These are phyloP conservation scores for Bradynema listronoti DNA, from an alignment of 1,140 invertebrate genomes.

Conservation along the genomic window DNA sequence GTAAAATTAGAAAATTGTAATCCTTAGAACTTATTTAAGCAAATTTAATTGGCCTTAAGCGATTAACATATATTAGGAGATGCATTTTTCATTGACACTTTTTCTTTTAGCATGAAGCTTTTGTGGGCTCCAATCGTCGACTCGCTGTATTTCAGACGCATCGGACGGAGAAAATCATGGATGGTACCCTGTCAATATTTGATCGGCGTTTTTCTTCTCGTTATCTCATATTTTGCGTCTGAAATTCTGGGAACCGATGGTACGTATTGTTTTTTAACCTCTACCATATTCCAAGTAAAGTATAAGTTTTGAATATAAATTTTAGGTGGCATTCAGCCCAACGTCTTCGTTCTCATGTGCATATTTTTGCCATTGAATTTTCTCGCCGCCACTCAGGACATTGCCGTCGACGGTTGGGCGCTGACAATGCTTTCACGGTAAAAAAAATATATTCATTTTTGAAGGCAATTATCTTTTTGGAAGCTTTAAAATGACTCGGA, in stretches of 20 bases:
- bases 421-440: conserved; percentile 86
- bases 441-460: background rate
- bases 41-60: no score
- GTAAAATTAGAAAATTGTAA: no score
- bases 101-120: conserved; percentile 69
- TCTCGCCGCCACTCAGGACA: conserved; percentile 95
- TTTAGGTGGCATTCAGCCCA: conserved; percentile 62
- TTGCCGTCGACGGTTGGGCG: conserved; percentile 99
- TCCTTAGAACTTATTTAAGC: no score
- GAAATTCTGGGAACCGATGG: conserved; percentile 67
- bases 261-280: background rate
- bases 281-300: background rate
- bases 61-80: no score
- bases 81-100: background rate
- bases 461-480: no score
- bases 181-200: conserved; percentile 74
- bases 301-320: background rate
- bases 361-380: conserved; percentile 89
- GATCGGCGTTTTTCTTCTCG: conserved; percentile 71
- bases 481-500: background rate
- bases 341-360: conserved; percentile 72
- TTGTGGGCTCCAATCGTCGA: conserved; percentile 97
- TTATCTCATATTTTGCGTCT: conserved; percentile 71
- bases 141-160: conserved; percentile 71
- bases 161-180: conserved; percentile 96